Base-by-base conservation (phyloP, 2,888 invertebrate species). In the Nomada fucata region DNA sequence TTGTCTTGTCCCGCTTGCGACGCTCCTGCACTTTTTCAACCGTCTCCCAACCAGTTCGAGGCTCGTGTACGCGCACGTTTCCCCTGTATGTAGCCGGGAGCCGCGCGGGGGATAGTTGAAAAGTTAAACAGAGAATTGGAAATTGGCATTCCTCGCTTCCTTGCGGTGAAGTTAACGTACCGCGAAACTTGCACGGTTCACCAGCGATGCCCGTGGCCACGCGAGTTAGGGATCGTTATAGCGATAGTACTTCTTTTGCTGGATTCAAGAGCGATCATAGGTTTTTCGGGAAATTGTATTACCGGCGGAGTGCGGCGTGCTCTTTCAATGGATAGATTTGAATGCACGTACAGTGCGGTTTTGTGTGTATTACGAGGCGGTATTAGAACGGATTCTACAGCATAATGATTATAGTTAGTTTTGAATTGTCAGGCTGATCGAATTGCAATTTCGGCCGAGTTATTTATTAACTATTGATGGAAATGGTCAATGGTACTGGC, bases 61-160 rank as follows among this genome's bases (percentile, higher is more conserved):
- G n/a, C 23, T 55, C 20, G 23, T 20, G 20, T 55, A 26, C 15
- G 29, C 26, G 29, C 15, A 59, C 20, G 26, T 5, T 59, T 26
- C 18, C 3, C 13, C 36, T n/a, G 59, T 47, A 44, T 61, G 61
- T 44, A 60, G 75, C 70, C 74, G 79, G 63, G 57, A 69, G 73
- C 71, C 68, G 75, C 63, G 61, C 44, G 10, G 79, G 5, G 69
- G 87, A 76, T 87, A 89, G 90, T 90, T 91, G 85, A 88, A 90
- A 91, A 91, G 90, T 90, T 91, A 89, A 90, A 86, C 88, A 89
- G 83, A 86, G 72, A 87, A 91, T 91, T 90, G 88, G 89, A 90
- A 90, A 90, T 90, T 90, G 89, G 87, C 88, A 87, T 90, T 91
- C 89, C 88, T 87, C 88, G 83, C 86, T 86, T 73, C 72, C 26